Percentiles rank a stretch among this genome's conserved stretches.
phyloP scores from a whole-genome alignment of 1,140 invertebrate genomes.

The Drosophila willistoni region DNA sequence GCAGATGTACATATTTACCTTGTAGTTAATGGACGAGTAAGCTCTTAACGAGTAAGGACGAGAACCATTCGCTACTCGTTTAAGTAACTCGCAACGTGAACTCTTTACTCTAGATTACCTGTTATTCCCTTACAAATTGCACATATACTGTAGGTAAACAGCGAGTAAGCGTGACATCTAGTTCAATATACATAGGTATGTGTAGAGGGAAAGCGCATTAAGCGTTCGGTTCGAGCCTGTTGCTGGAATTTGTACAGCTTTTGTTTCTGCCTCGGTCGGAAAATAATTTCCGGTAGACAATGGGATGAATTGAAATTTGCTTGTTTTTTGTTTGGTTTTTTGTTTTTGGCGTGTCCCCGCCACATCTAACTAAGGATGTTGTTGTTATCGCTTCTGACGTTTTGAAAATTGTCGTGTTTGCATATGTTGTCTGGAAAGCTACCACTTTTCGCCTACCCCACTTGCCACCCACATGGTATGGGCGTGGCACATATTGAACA shows the following conservation, averaged over 20 bases:
- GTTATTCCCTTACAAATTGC: no score
- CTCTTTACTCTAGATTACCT: no score
- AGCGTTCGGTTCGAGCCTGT: conserved; percentile 25
- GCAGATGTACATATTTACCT: no score
- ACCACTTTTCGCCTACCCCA: not conserved
- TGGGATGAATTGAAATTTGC: conserved; percentile 51
- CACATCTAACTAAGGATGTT: no score
- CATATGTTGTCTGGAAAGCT: conserved; percentile 61
- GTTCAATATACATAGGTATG: no score
- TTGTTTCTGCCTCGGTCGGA: conserved; percentile 29
- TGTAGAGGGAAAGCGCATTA: not conserved
- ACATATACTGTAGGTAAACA: no score
- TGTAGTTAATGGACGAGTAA: no score
- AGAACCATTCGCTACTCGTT: no score
- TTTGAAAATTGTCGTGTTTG: conserved; percentile 73
- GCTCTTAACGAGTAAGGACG: no score
- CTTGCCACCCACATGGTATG: conserved; percentile 13
- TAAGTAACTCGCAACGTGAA: no score
- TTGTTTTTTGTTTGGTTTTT: not conserved
- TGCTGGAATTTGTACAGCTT: conserved; percentile 24
- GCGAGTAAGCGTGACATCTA: no score
- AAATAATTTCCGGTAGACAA: conserved; percentile 78
- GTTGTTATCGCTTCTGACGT: conserved; percentile 37
- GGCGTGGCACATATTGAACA: conserved; percentile 77
- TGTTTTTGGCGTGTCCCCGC: not conserved